A percentile compares a stretch with the other conserved stretches of the same genome.
Evolutionary conservation across 2,797 vertebrate genomes (phyloP).

Genomic region (Crenuchus spilurus): DNA sequence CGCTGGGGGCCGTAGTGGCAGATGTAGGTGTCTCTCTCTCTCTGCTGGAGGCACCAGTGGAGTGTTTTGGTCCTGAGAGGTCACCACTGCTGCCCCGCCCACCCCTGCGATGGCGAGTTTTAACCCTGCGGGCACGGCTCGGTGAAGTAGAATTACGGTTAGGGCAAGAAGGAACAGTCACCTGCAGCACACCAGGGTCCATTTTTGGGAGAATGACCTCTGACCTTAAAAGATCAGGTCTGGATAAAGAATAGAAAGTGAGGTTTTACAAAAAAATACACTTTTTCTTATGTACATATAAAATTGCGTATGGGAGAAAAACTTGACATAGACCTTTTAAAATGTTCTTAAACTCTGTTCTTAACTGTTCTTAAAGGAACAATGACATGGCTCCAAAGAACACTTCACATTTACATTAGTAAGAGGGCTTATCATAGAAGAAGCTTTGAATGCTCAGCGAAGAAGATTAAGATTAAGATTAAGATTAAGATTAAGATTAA

Average conservation of each 20-base stretch:
- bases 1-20: slow-evolving; percentile 69
- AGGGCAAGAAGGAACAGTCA: slow-evolving; percentile 86
- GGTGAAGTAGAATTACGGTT: slow-evolving; percentile 92
- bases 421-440: no score
- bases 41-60: slow-evolving; percentile 72
- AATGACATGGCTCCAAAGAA: no score
- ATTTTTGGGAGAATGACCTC: slow-evolving; percentile 82
- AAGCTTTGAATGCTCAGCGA: no score
- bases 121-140: slow-evolving; percentile 87
- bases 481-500: no score
- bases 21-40: slow-evolving; percentile 51
- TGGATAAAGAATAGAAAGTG: slow-evolving; percentile 61
- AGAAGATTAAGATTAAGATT: no score
- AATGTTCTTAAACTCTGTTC: no score
- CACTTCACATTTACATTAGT: no score
- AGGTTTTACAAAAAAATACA: slow-evolving; percentile 13
- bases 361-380: no score
- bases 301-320: no score
- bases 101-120: slow-evolving; percentile 89
- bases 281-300: not conserved
- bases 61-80: slow-evolving; percentile 79
- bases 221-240: slow-evolving; percentile 92
- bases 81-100: slow-evolving; percentile 89
- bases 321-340: no score
- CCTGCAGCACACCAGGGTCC: slow-evolving; percentile 73